These are phyloP conservation scores for Arge pagana DNA, from an alignment of 2,888 invertebrate genomes.

Conservation along the genomic window DNA sequence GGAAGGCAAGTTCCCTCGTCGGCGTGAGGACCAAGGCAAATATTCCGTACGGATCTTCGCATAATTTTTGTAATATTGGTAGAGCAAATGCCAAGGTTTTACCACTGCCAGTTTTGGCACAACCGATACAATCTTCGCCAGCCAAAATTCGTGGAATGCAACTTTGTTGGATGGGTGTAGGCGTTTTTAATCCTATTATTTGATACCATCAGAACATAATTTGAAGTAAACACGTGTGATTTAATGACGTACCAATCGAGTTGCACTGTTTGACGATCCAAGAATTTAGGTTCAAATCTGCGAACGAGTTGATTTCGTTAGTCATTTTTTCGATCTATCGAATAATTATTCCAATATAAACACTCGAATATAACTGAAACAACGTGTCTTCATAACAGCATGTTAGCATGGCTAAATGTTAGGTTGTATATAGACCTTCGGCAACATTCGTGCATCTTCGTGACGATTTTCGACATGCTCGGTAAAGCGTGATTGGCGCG, in stretches of 20 bases:
- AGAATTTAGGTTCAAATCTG: constrained; percentile 67
- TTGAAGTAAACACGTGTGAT: constrained; percentile 10
- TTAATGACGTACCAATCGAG: constrained; percentile 65
- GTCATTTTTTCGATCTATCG: constrained; percentile 28
- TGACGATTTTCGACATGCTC: too few relatives aligned
- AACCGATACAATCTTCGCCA: constrained; percentile 90
- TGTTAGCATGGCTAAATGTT: too few relatives aligned
- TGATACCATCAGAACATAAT: constrained; percentile 11
- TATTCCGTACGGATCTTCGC: constrained; percentile 94
- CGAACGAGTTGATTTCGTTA: constrained; percentile 58
- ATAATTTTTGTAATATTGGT: constrained; percentile 88
- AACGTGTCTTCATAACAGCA: too few relatives aligned
- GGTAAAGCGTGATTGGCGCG: too few relatives aligned
- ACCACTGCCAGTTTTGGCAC: constrained; percentile 97
- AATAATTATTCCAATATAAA: too few relatives aligned
- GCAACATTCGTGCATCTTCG: too few relatives aligned
- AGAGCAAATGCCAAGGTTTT: constrained; percentile 98
- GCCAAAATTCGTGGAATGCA: constrained; percentile 79
- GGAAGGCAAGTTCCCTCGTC: constrained; percentile 89
- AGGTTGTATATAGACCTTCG: too few relatives aligned
- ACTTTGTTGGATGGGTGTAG: constrained; percentile 81
- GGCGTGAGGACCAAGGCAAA: constrained; percentile 94
- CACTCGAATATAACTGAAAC: too few relatives aligned
- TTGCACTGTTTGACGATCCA: constrained; percentile 77
- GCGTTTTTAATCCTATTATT: constrained; percentile 70